phyloP scores from a whole-genome alignment of 2,888 invertebrate species.

The Lasius fuliginosus region DNA sequence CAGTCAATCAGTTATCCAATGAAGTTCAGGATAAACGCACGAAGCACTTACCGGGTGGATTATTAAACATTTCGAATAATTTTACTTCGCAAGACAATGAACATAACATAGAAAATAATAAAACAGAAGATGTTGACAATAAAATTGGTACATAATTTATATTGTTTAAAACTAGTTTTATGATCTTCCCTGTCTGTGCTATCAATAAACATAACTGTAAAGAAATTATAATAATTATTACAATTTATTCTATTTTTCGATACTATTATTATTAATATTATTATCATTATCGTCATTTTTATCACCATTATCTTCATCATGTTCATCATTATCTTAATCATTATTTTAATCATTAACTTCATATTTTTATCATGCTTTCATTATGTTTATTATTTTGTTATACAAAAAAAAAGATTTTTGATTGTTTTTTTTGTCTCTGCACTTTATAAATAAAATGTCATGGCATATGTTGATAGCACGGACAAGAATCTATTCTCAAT shows the following conservation, averaged over 20 bases:
- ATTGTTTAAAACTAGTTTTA: background rate
- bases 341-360: background rate
- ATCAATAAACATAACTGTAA: background rate
- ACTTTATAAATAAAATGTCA: background rate
- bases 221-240: background rate
- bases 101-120: background rate
- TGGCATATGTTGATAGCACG: background rate
- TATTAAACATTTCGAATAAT: background rate
- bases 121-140: background rate
- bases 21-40: background rate
- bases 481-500: background rate
- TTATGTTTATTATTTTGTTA: conserved; percentile 3
- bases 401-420: background rate
- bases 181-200: background rate
- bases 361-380: no score
- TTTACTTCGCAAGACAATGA: background rate
- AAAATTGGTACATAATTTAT: background rate
- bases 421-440: background rate
- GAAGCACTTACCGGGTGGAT: background rate
- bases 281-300: conserved; percentile 2
- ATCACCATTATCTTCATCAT: background rate
- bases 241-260: no score
- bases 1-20: background rate
- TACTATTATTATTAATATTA: background rate
- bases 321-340: background rate